Base-by-base conservation (phyloP, 2,113 vertebrate genomes). In the Megaceryle maxima region DNA sequence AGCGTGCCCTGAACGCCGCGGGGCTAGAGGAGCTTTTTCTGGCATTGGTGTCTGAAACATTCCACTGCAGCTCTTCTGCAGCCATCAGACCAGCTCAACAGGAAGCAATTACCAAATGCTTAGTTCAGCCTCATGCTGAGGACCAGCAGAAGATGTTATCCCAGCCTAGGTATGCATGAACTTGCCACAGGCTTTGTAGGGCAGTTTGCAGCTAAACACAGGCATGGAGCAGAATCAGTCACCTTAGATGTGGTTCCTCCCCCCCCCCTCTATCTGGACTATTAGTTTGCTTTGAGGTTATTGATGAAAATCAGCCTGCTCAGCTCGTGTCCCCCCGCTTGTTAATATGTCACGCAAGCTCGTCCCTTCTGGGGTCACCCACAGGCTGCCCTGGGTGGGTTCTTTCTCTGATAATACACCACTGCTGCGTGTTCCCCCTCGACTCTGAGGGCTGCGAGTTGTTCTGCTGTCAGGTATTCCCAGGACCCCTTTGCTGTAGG, bases 41-140 rank as follows among this genome's bases (percentile, higher is more conserved):
- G 90, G 90, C 70, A 56, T 74, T 53, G 59, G 17, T 93, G 96
- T 53, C 94, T 48, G 19, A 33, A 51, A 26, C 50, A 6, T 13
- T 62, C 44, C 26, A 11, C 16, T 75, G 84, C 87, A 90, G 83
- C 92, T 57, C 78, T 78, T 57, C 56, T 94, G 28, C 87, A 53
- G 89, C 77, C 77, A 87, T 51, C 92, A 78, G 84, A 90, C 88
- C 81, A 83, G 94, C 92, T 92, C 22, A 60, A 73, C 94, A 91
- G 97, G 97, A 97, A 97, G 50, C 77, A 79, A 68, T 96, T 92
- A 69, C 4, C 75, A 26, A 91, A 57, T 78, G 26, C 88, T 94
- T 50, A 88, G 74, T 85, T 57, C 88, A 90, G 73, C 8, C 87
- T 59, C 31, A 5, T 55, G 93, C 94, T 12, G 92, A 73, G 77